Conservation (phyloP, 2,797 vertebrate genomes). For the Zalophus californianus region DNA sequence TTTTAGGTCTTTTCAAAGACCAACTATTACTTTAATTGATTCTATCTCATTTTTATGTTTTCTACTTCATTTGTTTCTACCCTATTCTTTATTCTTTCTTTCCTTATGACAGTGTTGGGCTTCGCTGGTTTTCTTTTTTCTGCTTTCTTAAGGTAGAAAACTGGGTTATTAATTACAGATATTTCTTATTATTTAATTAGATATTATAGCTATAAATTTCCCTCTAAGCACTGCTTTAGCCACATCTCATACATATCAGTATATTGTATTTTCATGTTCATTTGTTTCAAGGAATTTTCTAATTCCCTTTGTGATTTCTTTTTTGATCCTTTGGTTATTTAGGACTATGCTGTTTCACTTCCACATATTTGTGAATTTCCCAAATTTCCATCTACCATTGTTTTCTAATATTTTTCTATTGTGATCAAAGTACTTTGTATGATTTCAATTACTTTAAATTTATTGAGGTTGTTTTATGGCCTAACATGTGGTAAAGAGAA, state of each 20-base stretch:
- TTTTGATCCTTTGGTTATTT: background rate
- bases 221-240: background rate
- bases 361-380: background rate
- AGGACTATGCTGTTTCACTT: background rate
- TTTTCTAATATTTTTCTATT: conserved; percentile 1
- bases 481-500: background rate
- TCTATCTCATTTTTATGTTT: background rate
- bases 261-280: background rate
- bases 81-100: background rate
- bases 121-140: background rate
- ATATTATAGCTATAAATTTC: background rate
- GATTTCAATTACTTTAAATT: background rate
- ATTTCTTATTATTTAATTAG: background rate
- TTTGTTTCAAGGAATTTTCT: background rate
- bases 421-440: background rate
- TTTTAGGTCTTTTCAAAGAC: background rate
- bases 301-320: background rate
- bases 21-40: background rate
- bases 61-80: background rate
- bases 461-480: background rate
- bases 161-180: background rate
- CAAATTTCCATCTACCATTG: background rate
- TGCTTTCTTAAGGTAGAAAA: background rate
- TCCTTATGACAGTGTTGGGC: background rate
- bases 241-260: background rate